phyloP scores from a whole-genome alignment of 2,888 invertebrate species.

The Rapana venosa region DNA sequence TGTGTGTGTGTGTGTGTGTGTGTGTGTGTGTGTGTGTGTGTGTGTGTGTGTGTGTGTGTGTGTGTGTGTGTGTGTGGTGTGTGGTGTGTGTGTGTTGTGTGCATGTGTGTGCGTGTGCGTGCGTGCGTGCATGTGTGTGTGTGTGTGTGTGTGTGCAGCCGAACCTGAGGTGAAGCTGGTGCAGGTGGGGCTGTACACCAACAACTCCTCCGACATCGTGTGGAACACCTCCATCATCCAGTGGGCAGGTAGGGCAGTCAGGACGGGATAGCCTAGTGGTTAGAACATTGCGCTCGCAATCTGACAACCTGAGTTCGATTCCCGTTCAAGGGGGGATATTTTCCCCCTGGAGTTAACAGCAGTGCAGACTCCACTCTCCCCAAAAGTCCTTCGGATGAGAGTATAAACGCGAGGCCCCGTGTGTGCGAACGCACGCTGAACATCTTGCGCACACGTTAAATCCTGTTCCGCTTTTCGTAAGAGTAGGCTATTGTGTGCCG shows the following conservation, averaged over 20 bases:
- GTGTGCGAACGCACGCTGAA: too few species aligned
- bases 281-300: too few species aligned
- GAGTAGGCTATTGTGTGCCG: too few species aligned
- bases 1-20: background rate
- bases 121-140: background rate
- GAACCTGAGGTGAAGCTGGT: background rate
- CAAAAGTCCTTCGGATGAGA: too few species aligned
- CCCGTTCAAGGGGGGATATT: too few species aligned
- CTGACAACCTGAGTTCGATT: too few species aligned
- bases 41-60: background rate
- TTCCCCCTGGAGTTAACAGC: too few species aligned
- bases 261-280: too few species aligned
- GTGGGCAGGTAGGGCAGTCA: background rate
- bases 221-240: background rate
- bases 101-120: background rate
- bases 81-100: background rate
- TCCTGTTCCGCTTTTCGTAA: too few species aligned
- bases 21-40: background rate
- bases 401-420: too few species aligned
- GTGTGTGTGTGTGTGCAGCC: constrained; percentile 1
- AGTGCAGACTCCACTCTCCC: too few species aligned
- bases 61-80: background rate
- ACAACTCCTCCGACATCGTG: background rate
- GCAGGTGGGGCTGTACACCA: constrained; percentile 10
- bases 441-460: too few species aligned